These are phyloP conservation scores for Sebastes umbrosus DNA, from an alignment of 2,797 vertebrate species.

Conservation along the genomic window DNA sequence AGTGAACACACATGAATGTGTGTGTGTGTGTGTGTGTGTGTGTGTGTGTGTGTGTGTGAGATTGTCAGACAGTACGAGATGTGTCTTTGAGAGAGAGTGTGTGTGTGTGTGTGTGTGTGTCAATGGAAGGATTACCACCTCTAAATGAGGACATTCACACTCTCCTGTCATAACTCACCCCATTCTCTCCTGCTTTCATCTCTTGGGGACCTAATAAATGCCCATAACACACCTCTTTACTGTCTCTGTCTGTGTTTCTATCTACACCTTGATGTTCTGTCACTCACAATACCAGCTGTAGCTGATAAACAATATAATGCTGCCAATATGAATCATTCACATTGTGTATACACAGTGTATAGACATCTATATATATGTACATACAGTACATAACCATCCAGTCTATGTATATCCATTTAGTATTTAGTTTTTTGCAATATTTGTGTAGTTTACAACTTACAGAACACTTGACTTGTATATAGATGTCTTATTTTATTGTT, in stretches of 20 bases:
- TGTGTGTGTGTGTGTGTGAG: background rate
- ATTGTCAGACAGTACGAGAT: background rate
- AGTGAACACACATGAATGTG: constrained; percentile 25
- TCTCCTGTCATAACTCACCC: constrained; percentile 28
- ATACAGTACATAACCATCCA: no score
- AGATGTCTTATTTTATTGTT: no score
- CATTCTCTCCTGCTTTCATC: constrained; percentile 20
- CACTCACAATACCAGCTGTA: background rate
- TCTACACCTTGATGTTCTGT: background rate
- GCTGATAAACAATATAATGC: background rate
- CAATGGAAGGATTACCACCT: constrained; percentile 42
- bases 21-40: background rate
- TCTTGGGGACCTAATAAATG: constrained; percentile 1
- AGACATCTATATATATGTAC: background rate
- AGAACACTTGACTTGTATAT: no score
- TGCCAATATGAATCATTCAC: background rate
- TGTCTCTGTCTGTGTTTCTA: background rate
- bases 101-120: background rate
- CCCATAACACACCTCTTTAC: background rate
- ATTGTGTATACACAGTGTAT: no score
- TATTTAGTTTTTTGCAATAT: no score
- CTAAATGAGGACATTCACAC: constrained; percentile 61
- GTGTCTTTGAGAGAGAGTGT: background rate
- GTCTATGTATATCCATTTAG: no score
- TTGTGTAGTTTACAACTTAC: no score